Conservation (phyloP, 2,888 invertebrate species). For the Lymantria dispar region DNA sequence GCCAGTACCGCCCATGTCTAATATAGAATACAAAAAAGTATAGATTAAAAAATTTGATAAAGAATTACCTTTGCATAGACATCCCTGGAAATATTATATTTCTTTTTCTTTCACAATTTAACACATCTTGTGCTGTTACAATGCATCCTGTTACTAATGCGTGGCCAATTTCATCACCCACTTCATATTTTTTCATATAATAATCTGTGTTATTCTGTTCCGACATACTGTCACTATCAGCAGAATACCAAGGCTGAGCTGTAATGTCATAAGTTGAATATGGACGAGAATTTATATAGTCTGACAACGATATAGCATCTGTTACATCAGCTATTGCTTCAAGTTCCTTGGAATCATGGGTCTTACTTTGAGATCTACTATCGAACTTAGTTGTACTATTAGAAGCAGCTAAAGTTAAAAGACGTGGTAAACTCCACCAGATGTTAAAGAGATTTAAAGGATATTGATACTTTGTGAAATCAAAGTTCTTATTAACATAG, state of each 20-base stretch:
- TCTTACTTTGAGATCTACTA: constrained; percentile 22
- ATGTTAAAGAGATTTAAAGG: constrained; percentile 48
- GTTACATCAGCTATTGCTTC: constrained; percentile 50
- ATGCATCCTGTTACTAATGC: constrained; percentile 45
- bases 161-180: constrained; percentile 50
- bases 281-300: constrained; percentile 38
- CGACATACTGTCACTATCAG: constrained; percentile 58
- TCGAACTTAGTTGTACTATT: constrained; percentile 2
- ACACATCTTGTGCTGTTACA: constrained; percentile 36
- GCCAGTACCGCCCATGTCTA: no score
- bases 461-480: constrained; percentile 22
- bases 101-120: constrained; percentile 34
- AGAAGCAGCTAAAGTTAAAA: constrained; percentile 32
- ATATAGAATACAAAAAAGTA: no score
- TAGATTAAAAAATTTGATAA: no score
- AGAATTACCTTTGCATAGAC: constrained; percentile 53
- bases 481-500: constrained; percentile 33
- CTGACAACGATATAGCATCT: constrained; percentile 67
- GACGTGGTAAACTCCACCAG: constrained; percentile 66
- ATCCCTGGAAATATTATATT: constrained; percentile 50
- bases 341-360: constrained; percentile 27
- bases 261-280: constrained; percentile 37
- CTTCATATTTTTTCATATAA: constrained; percentile 45
- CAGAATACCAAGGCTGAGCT: constrained; percentile 55
- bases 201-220: constrained; percentile 55